Evolutionary conservation across 2,888 invertebrate genomes (phyloP).

Genomic region (Amiota minor): DNA sequence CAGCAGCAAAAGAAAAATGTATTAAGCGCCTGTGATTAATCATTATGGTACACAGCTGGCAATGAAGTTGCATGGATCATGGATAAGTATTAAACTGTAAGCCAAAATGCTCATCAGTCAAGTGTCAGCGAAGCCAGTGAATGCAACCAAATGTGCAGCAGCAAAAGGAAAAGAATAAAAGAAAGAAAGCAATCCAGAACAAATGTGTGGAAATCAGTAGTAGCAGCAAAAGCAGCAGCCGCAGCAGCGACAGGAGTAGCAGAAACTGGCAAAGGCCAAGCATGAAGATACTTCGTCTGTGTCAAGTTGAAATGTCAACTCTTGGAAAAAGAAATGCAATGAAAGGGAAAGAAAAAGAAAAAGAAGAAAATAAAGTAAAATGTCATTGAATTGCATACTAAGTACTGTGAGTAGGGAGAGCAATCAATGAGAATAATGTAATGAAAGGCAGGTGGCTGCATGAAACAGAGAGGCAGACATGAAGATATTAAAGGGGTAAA

Average conservation of each 20-base stretch:
- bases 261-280: slow-evolving; percentile 14
- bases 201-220: slow-evolving; percentile 19
- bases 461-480: too few relatives aligned
- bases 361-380: background rate
- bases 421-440: too few relatives aligned
- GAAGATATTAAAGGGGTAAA: too few relatives aligned
- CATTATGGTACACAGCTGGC: slow-evolving; percentile 15
- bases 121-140: slow-evolving; percentile 44
- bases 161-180: slow-evolving; percentile 7
- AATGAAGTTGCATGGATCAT: background rate
- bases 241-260: slow-evolving; percentile 24
- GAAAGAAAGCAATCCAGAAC: slow-evolving; percentile 16
- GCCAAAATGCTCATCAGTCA: slow-evolving; percentile 52
- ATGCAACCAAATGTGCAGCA: background rate
- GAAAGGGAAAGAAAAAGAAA: background rate
- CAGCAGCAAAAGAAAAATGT: background rate
- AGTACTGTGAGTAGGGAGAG: too few relatives aligned
- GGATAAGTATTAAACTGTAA: background rate
- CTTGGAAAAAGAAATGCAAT: slow-evolving; percentile 39
- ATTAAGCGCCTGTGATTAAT: slow-evolving; percentile 4
- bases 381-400: background rate
- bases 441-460: too few relatives aligned
- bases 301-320: slow-evolving; percentile 54
- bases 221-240: slow-evolving; percentile 30
- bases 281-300: slow-evolving; percentile 45